These are phyloP conservation scores for Portunus trituberculatus DNA, from an alignment of 1,140 invertebrate genomes.

Conservation along the genomic window DNA sequence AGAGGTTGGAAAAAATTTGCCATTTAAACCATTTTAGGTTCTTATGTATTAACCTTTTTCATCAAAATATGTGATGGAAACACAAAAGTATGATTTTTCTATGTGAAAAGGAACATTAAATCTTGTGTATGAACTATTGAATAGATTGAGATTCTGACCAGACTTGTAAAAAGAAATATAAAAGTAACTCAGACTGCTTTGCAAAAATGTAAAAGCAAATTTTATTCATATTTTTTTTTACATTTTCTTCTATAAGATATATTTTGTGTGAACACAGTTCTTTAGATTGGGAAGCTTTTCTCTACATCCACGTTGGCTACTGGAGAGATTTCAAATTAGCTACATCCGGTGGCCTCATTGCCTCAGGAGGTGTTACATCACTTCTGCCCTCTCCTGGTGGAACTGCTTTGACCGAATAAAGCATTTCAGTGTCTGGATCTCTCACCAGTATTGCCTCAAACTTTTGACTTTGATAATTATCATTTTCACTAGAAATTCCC, in stretches of 20 bases:
- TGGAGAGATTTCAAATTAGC: constrained; percentile 34
- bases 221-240: background rate
- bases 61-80: no score
- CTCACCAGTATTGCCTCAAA: background rate
- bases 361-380: constrained; percentile 26
- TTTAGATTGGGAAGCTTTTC: constrained; percentile 30
- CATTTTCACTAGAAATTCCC: no score
- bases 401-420: background rate
- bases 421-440: background rate
- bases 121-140: no score
- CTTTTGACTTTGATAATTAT: no score
- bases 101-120: no score
- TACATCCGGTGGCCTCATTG: background rate
- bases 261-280: background rate
- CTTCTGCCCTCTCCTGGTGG: constrained; percentile 3
- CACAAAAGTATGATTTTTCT: no score
- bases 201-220: background rate
- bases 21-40: no score
- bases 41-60: no score
- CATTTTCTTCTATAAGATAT: background rate
- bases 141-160: background rate
- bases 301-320: constrained; percentile 26
- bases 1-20: no score
- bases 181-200: background rate
- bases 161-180: background rate